phyloP scores from a whole-genome alignment of 1,140 invertebrate species.

The Trichonephila clavipes region DNA sequence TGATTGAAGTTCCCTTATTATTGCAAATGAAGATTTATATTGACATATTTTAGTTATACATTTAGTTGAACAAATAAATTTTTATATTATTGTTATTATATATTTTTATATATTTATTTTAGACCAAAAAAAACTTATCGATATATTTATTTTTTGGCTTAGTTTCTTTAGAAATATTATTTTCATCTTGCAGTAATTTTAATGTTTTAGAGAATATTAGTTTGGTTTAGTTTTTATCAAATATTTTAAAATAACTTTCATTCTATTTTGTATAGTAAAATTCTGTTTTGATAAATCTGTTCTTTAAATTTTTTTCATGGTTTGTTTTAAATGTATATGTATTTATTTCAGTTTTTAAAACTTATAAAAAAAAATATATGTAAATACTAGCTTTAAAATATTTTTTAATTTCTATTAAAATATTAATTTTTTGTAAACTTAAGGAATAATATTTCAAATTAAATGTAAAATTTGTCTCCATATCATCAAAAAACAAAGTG shows the following conservation, averaged over 20 bases:
- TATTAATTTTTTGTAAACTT: too few relatives aligned
- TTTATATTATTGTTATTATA: background rate
- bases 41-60: background rate
- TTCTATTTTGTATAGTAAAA: too few relatives aligned
- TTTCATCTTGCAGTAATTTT: too few relatives aligned
- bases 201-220: too few relatives aligned
- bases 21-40: background rate
- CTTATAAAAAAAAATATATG: background rate
- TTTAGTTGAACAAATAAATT: background rate
- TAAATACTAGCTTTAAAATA: too few relatives aligned
- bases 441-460: too few relatives aligned
- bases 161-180: background rate
- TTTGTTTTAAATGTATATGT: background rate
- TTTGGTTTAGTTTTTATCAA: too few relatives aligned
- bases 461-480: too few relatives aligned
- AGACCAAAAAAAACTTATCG: background rate
- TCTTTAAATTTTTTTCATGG: background rate
- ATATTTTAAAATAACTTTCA: too few relatives aligned
- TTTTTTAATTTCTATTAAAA: too few relatives aligned
- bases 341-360: background rate
- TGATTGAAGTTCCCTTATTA: constrained; percentile 3
- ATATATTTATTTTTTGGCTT: background rate
- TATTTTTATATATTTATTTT: background rate
- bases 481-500: too few relatives aligned
- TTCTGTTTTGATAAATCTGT: too few relatives aligned